A percentile compares a stretch with the other conserved stretches of the same genome.
Conservation (phyloP, 1,140 invertebrate genomes). For the Apis laboriosa region DNA sequence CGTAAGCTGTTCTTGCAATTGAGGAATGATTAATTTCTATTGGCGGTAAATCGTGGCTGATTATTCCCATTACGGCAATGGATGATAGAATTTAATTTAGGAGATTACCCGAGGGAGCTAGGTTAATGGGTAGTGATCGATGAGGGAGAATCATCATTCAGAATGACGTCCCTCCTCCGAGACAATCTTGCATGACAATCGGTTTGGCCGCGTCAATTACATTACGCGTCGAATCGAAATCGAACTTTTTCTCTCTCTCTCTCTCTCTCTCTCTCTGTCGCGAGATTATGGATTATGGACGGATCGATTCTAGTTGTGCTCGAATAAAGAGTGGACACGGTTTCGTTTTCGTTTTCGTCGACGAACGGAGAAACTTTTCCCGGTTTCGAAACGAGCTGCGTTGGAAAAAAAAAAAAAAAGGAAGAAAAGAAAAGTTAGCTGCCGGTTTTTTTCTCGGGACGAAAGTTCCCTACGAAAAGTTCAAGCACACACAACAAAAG, state of each 20-base stretch:
- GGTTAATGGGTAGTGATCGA: background rate
- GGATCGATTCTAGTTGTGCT: background rate
- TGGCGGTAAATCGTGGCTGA: background rate
- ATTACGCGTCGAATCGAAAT: background rate
- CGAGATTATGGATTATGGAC: background rate
- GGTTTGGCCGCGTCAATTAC: too few relatives aligned
- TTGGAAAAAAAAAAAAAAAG: background rate
- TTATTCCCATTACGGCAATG: background rate
- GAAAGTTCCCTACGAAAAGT: conserved; percentile 26
- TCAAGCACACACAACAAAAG: conserved; percentile 15
- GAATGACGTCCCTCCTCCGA: background rate
- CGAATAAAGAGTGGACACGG: background rate
- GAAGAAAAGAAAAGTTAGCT: background rate
- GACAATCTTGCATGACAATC: background rate
- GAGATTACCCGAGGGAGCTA: background rate
- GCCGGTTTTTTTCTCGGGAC: background rate
- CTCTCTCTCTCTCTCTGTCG: too few relatives aligned
- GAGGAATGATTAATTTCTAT: background rate
- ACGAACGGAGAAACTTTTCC: conserved; percentile 5
- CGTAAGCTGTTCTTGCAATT: background rate
- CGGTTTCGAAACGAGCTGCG: background rate
- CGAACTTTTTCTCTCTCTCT: background rate
- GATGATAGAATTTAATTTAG: background rate
- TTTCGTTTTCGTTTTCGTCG: background rate
- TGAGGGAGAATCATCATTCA: background rate